Conservation (phyloP, 2,797 vertebrate genomes). For the Myotis myotis region DNA sequence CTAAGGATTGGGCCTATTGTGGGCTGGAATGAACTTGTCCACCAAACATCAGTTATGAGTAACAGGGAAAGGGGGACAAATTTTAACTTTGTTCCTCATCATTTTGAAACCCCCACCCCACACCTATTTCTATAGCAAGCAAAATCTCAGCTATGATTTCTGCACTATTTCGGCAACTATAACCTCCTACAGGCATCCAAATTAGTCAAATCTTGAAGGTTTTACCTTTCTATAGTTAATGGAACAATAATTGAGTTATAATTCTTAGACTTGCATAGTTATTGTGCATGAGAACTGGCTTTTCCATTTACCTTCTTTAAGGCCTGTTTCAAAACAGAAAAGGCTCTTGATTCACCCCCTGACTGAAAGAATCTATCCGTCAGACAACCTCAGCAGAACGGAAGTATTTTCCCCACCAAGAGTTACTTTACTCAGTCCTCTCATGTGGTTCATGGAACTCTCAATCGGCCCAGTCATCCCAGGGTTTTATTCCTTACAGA, state of each 20-base stretch:
- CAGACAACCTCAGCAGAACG: not conserved
- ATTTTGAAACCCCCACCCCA: not conserved
- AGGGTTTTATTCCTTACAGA: slow-evolving; percentile 56
- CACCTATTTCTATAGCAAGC: slow-evolving; percentile 26
- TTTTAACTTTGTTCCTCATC: not conserved
- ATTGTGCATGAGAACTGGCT: not conserved
- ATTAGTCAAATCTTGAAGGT: slow-evolving; percentile 52
- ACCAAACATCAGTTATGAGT: not conserved
- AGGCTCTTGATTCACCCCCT: not conserved
- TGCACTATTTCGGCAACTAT: slow-evolving; percentile 3
- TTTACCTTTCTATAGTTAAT: slow-evolving; percentile 50
- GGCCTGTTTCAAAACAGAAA: not conserved
- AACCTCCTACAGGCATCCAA: not conserved
- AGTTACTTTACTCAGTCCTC: not conserved
- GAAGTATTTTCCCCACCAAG: not conserved
- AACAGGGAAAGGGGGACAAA: not conserved
- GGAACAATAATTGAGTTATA: slow-evolving; percentile 18
- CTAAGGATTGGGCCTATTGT: not conserved
- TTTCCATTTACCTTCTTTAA: not conserved
- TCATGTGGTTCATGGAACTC: not conserved
- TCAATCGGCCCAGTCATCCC: not conserved
- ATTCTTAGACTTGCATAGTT: not conserved
- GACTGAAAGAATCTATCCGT: not conserved
- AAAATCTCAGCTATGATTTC: not conserved
- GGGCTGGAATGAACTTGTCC: not conserved